Percentiles rank a stretch among this genome's conserved stretches.
Conservation (phyloP, 2,113 vertebrate genomes). For the Solenodon paradoxus region DNA sequence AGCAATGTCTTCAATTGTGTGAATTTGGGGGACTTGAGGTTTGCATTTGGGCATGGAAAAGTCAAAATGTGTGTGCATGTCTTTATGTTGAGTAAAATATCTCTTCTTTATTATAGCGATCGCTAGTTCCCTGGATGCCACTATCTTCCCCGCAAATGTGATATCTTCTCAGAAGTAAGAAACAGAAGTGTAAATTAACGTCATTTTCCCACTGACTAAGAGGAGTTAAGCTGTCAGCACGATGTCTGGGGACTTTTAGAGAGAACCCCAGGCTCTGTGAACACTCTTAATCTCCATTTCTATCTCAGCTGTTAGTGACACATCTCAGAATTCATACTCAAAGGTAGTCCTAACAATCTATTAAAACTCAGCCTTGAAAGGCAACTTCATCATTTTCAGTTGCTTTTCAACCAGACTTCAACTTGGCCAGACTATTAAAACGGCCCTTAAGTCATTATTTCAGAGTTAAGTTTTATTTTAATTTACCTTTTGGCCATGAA, state of each 20-base stretch:
- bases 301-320: neutral
- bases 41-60: neutral
- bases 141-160: neutral
- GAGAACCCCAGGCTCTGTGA: neutral
- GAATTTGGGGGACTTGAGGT: neutral
- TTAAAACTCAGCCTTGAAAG: slow-evolving; percentile 22
- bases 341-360: neutral
- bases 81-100: neutral
- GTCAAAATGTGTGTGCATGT: neutral
- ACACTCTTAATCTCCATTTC: neutral
- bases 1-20: neutral
- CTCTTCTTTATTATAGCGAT: neutral
- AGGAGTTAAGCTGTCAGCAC: too few relatives aligned
- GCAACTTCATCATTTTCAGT: neutral
- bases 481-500: neutral
- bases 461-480: neutral
- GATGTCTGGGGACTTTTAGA: too few relatives aligned
- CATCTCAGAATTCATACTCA: neutral
- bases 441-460: neutral
- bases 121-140: neutral
- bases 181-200: too few relatives aligned
- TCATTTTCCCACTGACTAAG: too few relatives aligned
- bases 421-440: slow-evolving; percentile 45
- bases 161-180: neutral
- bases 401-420: slow-evolving; percentile 41